Evolutionary conservation across 2,797 vertebrate species (phyloP).

Genomic region (Hydrophis major): DNA sequence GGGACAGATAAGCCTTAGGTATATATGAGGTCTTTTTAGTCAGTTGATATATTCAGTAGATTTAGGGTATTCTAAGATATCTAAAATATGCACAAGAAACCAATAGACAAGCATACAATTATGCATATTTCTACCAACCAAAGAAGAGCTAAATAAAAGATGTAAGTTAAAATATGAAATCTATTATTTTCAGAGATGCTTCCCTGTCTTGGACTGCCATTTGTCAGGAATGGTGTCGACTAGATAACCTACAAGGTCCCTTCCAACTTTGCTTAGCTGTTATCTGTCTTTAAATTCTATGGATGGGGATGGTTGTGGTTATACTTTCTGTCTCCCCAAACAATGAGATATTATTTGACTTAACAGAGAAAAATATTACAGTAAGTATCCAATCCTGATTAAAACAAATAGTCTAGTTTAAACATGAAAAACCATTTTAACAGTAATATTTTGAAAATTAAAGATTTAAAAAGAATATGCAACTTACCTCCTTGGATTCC

Average conservation of each 20-base stretch:
- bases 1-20: neutral
- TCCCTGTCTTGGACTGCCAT: neutral
- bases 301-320: neutral
- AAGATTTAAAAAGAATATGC: neutral
- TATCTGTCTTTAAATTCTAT: neutral
- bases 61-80: neutral
- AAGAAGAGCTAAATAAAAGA: neutral
- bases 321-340: neutral
- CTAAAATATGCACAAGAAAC: neutral
- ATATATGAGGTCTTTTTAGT: neutral
- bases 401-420: neutral
- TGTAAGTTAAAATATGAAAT: neutral
- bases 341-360: neutral
- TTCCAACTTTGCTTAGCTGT: no score
- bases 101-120: neutral
- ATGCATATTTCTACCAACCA: neutral
- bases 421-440: neutral
- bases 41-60: neutral
- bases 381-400: neutral
- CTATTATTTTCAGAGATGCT: neutral
- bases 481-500: slow-evolving; percentile 79
- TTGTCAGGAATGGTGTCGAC: no score
- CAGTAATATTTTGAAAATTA: neutral
- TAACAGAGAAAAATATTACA: neutral
- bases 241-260: no score